Conservation (phyloP, 2,113 vertebrate genomes). For the Heloderma charlesbogerti region DNA sequence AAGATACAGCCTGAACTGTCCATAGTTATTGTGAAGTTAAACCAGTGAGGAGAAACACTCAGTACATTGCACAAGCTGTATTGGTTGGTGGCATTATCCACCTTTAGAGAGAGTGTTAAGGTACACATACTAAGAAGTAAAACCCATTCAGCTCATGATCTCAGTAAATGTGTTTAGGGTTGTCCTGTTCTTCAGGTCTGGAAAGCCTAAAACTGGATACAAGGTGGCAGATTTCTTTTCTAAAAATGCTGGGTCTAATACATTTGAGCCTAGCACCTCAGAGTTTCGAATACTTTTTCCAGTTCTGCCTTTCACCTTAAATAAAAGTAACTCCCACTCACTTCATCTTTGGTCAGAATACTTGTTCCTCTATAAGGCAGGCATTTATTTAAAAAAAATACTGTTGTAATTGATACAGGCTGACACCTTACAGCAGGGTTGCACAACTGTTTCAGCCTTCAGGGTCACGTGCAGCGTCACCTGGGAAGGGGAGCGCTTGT, state of each 20-base stretch:
- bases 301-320: background rate
- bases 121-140: background rate
- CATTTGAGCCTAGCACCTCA: too few species aligned
- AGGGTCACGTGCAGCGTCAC: too few species aligned
- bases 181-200: background rate
- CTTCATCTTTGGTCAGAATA: background rate
- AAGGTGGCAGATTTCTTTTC: background rate
- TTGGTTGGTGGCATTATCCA: background rate
- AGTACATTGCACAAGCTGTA: background rate
- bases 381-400: too few species aligned
- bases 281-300: background rate
- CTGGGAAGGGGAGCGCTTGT: too few species aligned
- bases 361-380: background rate
- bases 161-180: background rate
- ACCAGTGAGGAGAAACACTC: background rate
- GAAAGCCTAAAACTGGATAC: background rate
- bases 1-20: background rate
- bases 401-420: background rate
- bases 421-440: background rate
- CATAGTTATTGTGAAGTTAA: accelerated
- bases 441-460: too few species aligned
- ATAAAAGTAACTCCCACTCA: background rate
- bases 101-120: background rate
- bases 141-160: background rate
- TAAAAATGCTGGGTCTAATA: background rate